A percentile compares a stretch with the other conserved stretches of the same genome.
Conservation (phyloP, 2,888 invertebrate genomes). For the Andrena dorsata region DNA sequence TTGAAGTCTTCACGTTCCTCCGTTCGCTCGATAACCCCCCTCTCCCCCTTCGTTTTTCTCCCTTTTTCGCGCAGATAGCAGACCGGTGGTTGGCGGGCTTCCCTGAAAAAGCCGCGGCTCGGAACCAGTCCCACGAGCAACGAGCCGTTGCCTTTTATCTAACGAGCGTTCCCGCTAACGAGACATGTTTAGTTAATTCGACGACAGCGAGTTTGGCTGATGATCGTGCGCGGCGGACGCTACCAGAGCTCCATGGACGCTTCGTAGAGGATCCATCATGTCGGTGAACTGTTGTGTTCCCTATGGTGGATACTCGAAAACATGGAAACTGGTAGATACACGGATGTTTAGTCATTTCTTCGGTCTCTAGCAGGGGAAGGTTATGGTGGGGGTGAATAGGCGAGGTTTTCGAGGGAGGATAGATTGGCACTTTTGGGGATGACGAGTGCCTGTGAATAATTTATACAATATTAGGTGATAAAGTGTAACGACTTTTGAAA, state of each 20-base stretch:
- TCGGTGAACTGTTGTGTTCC: not conserved
- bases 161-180: slow-evolving; percentile 47
- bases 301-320: not conserved
- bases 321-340: no score
- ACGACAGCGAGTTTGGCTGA: slow-evolving; percentile 13
- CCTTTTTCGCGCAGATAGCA: slow-evolving; percentile 14
- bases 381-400: no score
- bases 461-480: no score
- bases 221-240: not conserved
- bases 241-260: not conserved
- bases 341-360: no score
- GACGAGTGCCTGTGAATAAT: no score
- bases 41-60: slow-evolving; percentile 23
- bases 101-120: slow-evolving; percentile 39
- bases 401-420: no score
- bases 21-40: slow-evolving; percentile 57
- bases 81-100: slow-evolving; percentile 6
- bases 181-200: slow-evolving; percentile 55
- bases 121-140: slow-evolving; percentile 48
- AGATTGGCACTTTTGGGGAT: no score
- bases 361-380: no score
- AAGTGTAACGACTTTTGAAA: no score
- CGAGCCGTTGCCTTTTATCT: slow-evolving; percentile 52
- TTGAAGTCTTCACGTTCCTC: slow-evolving; percentile 60
- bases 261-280: not conserved